These are phyloP conservation scores for Horisme vitalbata DNA, from an alignment of 2,888 invertebrate species.

Conservation along the genomic window DNA sequence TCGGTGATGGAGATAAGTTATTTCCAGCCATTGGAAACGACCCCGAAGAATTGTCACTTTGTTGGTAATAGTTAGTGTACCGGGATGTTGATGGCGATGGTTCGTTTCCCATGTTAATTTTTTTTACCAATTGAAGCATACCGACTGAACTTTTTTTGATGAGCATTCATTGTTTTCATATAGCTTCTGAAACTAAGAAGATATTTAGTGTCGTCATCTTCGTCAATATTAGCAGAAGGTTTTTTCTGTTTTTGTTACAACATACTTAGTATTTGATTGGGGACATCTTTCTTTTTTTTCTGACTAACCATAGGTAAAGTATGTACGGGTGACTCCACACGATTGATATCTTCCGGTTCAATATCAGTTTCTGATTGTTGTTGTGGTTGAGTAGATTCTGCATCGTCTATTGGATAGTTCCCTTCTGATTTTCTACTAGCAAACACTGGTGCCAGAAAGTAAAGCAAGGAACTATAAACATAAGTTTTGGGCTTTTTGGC, in stretches of 20 bases:
- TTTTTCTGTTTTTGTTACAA: conserved; percentile 8
- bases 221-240: conserved; percentile 1
- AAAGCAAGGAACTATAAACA: conserved; percentile 19
- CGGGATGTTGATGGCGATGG: neutral
- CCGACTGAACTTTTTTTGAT: conserved; percentile 12
- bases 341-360: conserved; percentile 8
- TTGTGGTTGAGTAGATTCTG: conserved; percentile 8
- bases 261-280: conserved; percentile 9
- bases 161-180: conserved; percentile 14
- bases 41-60: neutral
- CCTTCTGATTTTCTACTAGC: conserved; percentile 9
- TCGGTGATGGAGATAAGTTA: conserved; percentile 2
- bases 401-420: conserved; percentile 2
- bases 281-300: conserved; percentile 10
- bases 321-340: conserved; percentile 4
- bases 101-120: neutral
- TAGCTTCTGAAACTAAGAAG: conserved; percentile 20
- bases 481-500: conserved; percentile 27
- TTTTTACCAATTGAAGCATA: conserved; percentile 7
- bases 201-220: conserved; percentile 18
- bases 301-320: conserved; percentile 9
- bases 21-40: no score
- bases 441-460: conserved; percentile 25
- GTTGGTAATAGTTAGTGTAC: neutral
- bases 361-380: conserved; percentile 1